Conservation (phyloP, 2,888 invertebrate species). For the Eristalis tenax region DNA sequence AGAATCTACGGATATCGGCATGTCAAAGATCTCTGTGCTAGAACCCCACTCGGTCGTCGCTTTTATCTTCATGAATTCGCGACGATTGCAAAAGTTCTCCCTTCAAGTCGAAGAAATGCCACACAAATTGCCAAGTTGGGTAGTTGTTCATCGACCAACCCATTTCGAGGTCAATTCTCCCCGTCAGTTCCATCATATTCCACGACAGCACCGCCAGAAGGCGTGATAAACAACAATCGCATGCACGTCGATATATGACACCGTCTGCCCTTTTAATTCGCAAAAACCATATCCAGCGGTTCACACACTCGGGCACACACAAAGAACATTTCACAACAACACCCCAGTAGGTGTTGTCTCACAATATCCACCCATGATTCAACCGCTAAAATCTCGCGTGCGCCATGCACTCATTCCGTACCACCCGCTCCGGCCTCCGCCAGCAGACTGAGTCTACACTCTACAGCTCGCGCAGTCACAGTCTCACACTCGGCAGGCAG, state of each 20-base stretch:
- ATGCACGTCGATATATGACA: constrained; percentile 36
- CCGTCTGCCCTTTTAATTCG: constrained; percentile 53
- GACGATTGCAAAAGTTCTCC: no score
- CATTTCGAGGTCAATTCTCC: neutral
- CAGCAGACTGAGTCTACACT: neutral
- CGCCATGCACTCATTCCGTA: constrained; percentile 13
- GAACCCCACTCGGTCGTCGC: no score
- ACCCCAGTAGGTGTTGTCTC: neutral
- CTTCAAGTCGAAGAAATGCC: no score
- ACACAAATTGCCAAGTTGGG: neutral
- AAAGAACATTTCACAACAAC: constrained; percentile 32
- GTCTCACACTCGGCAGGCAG: neutral
- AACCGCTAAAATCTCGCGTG: constrained; percentile 55
- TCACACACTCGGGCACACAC: neutral
- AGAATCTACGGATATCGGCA: no score
- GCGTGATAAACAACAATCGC: constrained; percentile 11
- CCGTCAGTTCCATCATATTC: neutral
- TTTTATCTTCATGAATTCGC: no score
- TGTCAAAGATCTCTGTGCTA: no score
- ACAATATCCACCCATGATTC: constrained; percentile 35
- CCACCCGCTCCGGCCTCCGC: no score
- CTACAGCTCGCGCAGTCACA: neutral
- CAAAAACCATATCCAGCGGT: constrained; percentile 25
- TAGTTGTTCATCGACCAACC: neutral
- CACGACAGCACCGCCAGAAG: neutral